Conservation (phyloP, 2,888 invertebrate species). For the Cephus nigrinus region DNA sequence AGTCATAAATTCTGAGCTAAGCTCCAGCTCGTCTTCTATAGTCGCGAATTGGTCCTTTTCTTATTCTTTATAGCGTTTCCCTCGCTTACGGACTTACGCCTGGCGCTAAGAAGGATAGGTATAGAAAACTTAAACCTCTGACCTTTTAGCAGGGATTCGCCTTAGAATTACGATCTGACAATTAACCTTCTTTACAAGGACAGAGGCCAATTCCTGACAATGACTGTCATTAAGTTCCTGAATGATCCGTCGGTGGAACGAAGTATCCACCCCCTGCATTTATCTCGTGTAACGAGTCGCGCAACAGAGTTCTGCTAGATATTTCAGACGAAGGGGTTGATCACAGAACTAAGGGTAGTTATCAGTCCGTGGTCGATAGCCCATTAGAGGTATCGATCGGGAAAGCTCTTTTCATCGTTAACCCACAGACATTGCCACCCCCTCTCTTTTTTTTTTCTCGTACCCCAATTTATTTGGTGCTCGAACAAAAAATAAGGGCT, state of each 20-base stretch:
- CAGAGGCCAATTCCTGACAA: background rate
- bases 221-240: background rate
- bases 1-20: background rate
- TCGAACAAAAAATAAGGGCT: conserved; percentile 2
- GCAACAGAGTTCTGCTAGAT: background rate
- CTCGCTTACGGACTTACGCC: background rate
- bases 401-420: background rate
- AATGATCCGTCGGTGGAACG: background rate
- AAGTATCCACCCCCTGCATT: background rate
- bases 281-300: background rate
- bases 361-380: background rate
- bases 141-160: background rate
- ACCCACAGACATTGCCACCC: background rate
- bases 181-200: background rate
- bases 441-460: no score
- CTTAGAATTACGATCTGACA: background rate
- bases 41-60: background rate
- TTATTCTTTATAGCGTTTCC: background rate
- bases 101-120: background rate
- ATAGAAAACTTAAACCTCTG: background rate
- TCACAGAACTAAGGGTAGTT: background rate
- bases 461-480: background rate
- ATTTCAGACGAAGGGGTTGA: background rate
- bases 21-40: background rate
- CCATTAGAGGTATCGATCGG: background rate